Base-by-base conservation (phyloP, 2,888 invertebrate species). In the Drosophila conformis region DNA sequence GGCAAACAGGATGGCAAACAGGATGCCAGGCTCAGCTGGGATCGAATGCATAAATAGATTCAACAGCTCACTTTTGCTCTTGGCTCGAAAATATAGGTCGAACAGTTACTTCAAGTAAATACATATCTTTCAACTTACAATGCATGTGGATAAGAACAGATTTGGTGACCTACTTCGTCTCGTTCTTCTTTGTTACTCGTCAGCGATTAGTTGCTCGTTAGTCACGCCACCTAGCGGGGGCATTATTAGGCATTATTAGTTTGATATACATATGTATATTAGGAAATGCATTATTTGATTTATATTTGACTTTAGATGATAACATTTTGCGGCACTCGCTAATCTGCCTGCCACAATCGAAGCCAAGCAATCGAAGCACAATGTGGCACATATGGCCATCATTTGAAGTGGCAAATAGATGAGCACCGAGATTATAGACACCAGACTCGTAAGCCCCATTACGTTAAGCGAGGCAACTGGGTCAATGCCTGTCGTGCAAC, bases 401-500 rank as follows among this genome's bases (percentile, higher is more conserved):
- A 46, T n/a, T 67, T 58, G 76, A 66, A 74, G 70, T 77, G 53
- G 51, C 75, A 67, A 77, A 61, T 63, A 61, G 80, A 75, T 70
- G 70, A 70, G 70, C 60, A 33, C 70, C 31, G 63, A 58, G 76
- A 78, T 75, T 64, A 75, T 67, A 63, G 70, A 67, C 51, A 63
- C 61, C 58, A 42, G 49, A 54, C 51, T 48, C 40, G 46, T 33
- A 60, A 27, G 8, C 21, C 42, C 56, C 40, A 49, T 56, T 71
- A 48, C 48, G 42, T 11, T 15, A 46, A 46, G 21, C 21, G 15
- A 15, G 15, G 8, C n/a, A 67, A 54, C 27, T 68, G 67, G 67
- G 67, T 67, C 67, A 68, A 38, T 68, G 38, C 18, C 61, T 57
- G 57, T 40, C 31, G 27, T 18, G 54, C 52, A 29, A 48, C 71